Evolutionary conservation across 1,140 invertebrate species (phyloP), one percentile per base, ranked within the genome.

Genomic region (Scaptomyza pallida): DNA sequence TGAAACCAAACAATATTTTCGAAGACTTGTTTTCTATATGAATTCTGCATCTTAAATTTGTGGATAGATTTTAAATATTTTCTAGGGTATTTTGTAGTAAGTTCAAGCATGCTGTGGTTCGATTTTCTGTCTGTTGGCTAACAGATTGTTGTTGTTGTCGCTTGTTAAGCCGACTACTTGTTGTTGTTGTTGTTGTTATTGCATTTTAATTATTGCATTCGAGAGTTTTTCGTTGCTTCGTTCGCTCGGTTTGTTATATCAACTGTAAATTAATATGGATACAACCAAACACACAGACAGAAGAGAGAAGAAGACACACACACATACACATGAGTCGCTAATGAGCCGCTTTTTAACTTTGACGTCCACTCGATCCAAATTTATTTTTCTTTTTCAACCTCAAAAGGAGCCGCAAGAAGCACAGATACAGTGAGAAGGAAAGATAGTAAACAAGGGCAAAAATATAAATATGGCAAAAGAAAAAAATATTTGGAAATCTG

Each of bases 191-290:
- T 56, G 45, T 72, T 72, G 57, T 78, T 82, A 62, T 59, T 78
- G 78, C 69, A 73, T 65, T 82, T 82, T 73, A 70, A 81, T 82
- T 75, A 70, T 50, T 51, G 69, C 69, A 77, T 77, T 62, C 71
- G 41, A 37, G 40, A 37, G 47, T 59, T 74, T 57, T 51, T 51
- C 23, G 47, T 48, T 33, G 37, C 12, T 48, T n/a, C 40, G 51
- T 57, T 37, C 12, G 33, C 33, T 37, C 33, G 33, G 33, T n/a
- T 37, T 78, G 41, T 33, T 72, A 52, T 40, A 44, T 48, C 43
- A 69, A 67, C 26, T 65, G 61, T 75, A 72, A 78, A 52, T 56
- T 57, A 55, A 69, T 65, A 75, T 59, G 55, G 41, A 56, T 61
- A 55, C 56, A 74, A 44, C 9, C 23, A 50, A 47, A 47, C 17